These are phyloP conservation scores for Girardia tigrina DNA, from an alignment of 2,888 invertebrate species.

Conservation along the genomic window DNA sequence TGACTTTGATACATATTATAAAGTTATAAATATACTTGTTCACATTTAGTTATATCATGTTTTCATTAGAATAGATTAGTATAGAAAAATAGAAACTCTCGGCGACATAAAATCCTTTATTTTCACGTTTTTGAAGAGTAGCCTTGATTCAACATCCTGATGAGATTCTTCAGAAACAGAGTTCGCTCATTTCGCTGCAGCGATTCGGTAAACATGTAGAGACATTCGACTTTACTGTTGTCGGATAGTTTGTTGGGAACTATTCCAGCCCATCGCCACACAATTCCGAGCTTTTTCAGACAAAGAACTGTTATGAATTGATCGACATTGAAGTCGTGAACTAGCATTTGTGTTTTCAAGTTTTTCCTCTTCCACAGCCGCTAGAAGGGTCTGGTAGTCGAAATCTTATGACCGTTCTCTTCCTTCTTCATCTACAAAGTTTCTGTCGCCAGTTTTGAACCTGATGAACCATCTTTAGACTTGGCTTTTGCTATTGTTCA, in stretches of 20 bases:
- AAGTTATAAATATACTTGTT: too few species aligned
- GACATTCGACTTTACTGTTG: background rate
- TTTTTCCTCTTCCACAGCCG: background rate
- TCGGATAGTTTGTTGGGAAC: background rate
- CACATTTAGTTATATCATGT: too few species aligned
- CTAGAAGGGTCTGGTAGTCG: background rate
- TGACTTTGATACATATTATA: too few species aligned
- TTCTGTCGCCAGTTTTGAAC: background rate
- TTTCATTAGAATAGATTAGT: too few species aligned
- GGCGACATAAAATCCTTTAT: too few species aligned
- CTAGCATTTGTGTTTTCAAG: background rate
- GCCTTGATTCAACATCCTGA: too few species aligned
- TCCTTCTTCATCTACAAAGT: background rate
- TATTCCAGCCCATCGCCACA: background rate
- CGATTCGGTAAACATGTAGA: background rate
- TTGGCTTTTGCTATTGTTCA: background rate
- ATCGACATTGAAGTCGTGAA: background rate
- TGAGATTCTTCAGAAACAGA: background rate
- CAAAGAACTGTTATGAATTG: background rate
- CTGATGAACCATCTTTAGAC: background rate
- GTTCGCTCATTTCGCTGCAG: background rate
- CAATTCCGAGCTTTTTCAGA: background rate
- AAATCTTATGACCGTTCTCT: background rate
- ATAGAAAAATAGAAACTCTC: too few species aligned
- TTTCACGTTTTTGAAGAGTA: too few species aligned